Evolutionary conservation across 2,888 invertebrate species (phyloP).

Genomic region (Lycophotia porphyrea): DNA sequence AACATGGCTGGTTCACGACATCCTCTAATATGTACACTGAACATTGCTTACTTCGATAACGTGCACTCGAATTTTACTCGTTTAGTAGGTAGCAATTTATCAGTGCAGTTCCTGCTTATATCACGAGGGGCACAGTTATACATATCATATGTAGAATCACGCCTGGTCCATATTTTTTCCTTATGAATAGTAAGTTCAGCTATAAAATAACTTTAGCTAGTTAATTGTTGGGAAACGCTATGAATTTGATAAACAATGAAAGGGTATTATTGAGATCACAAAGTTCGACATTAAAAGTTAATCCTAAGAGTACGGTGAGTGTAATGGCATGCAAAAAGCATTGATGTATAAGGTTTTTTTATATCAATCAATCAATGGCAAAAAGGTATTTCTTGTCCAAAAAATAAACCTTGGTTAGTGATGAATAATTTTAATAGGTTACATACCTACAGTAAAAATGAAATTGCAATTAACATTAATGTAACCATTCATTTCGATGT

Average conservation of each 20-base stretch:
- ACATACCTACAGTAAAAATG: not conserved
- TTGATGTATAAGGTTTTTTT: too few species aligned
- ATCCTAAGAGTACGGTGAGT: not conserved
- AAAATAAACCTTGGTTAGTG: too few species aligned
- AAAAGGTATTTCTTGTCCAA: not conserved
- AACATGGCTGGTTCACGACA: slow-evolving; percentile 79
- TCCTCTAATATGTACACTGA: slow-evolving; percentile 58
- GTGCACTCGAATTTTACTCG: slow-evolving; percentile 29
- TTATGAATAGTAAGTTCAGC: not conserved
- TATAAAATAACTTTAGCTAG: too few species aligned
- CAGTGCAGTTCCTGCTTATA: slow-evolving; percentile 35
- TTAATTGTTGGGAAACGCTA: not conserved
- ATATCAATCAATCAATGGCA: too few species aligned
- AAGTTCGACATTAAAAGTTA: not conserved
- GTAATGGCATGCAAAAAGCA: not conserved
- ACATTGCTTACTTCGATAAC: slow-evolving; percentile 49
- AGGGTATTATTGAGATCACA: not conserved
- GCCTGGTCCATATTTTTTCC: not conserved
- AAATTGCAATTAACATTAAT: slow-evolving; percentile 15
- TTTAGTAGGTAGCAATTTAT: slow-evolving; percentile 42
- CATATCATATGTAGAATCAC: slow-evolving; percentile 1
- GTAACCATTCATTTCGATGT: slow-evolving; percentile 18
- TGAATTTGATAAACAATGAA: not conserved
- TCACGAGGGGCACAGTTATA: slow-evolving; percentile 10
- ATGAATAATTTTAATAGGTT: not conserved